phyloP scores from a whole-genome alignment of 2,888 invertebrate species.

The Trilocha varians region DNA sequence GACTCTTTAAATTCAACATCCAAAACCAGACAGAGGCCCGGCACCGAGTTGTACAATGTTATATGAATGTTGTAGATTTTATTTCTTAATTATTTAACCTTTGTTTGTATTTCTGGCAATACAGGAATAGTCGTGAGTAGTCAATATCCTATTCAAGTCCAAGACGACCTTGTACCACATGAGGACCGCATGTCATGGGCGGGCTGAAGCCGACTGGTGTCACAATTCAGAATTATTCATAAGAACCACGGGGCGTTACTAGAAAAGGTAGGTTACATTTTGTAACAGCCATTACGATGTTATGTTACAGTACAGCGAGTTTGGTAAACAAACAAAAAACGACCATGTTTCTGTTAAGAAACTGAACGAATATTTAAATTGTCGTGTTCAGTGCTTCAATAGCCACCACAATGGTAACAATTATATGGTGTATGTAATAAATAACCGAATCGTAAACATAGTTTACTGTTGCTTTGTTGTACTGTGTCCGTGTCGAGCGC shows the following conservation, averaged over 20 bases:
- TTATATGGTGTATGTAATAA: not conserved
- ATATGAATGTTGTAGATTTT: no score
- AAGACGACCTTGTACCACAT: not conserved
- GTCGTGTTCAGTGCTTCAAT: no score
- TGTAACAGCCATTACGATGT: slow-evolving; percentile 31
- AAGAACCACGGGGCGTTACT: slow-evolving; percentile 37
- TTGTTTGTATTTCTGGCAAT: no score
- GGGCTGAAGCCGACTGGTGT: slow-evolving; percentile 18
- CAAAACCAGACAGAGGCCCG: no score
- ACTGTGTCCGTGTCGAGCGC: slow-evolving; percentile 37
- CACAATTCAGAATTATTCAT: slow-evolving; percentile 63
- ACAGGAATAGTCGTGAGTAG: no score
- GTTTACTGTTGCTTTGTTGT: not conserved
- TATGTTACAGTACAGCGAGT: slow-evolving; percentile 7
- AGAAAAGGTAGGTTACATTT: slow-evolving; percentile 47
- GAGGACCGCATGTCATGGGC: not conserved
- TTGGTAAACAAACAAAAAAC: slow-evolving; percentile 9
- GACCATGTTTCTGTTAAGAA: no score
- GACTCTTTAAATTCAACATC: no score
- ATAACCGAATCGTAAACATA: not conserved
- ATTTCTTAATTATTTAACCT: no score
- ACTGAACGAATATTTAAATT: no score
- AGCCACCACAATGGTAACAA: slow-evolving; percentile 9
- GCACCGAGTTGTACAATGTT: no score
- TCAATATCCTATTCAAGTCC: not conserved